Evolutionary conservation across 2,113 vertebrate genomes (phyloP).

Genomic region (Larimichthys crocea): DNA sequence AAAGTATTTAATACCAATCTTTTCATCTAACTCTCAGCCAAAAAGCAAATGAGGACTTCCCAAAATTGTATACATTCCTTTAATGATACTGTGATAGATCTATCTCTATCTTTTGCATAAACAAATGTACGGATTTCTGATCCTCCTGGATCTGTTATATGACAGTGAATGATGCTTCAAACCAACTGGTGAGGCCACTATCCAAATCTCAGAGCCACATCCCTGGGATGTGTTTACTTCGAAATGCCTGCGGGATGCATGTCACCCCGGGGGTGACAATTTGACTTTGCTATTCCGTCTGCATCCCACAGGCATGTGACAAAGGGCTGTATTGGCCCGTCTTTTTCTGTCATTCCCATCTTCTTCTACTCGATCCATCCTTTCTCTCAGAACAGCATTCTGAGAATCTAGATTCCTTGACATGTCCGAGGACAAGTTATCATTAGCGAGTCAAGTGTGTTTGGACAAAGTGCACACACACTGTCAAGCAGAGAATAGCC

Average conservation of each 20-base stretch:
- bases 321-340: conserved; percentile 71
- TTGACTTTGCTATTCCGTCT: conserved; percentile 52
- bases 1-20: background rate
- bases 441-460: conserved; percentile 64
- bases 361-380: conserved; percentile 43
- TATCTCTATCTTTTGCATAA: background rate
- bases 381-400: conserved; percentile 60
- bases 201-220: conserved; percentile 56
- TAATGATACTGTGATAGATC: background rate
- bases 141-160: background rate
- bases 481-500: conserved; percentile 40
- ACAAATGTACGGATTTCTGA: background rate
- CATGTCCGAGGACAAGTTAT: conserved; percentile 65
- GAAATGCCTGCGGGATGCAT: conserved; percentile 70
- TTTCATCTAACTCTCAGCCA: background rate
- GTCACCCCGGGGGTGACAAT: conserved; percentile 71
- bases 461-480: conserved; percentile 50
- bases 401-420: conserved; percentile 60
- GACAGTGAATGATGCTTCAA: background rate
- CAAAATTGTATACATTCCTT: background rate
- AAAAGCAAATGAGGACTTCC: background rate
- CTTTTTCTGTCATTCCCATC: conserved; percentile 63
- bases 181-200: conserved; percentile 13
- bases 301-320: conserved; percentile 67
- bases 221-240: conserved; percentile 61